A percentile compares a stretch with the other conserved stretches of the same genome.
Conservation (phyloP, 1,140 invertebrate species). For the honey bee (Apis mellifera) region DNA sequence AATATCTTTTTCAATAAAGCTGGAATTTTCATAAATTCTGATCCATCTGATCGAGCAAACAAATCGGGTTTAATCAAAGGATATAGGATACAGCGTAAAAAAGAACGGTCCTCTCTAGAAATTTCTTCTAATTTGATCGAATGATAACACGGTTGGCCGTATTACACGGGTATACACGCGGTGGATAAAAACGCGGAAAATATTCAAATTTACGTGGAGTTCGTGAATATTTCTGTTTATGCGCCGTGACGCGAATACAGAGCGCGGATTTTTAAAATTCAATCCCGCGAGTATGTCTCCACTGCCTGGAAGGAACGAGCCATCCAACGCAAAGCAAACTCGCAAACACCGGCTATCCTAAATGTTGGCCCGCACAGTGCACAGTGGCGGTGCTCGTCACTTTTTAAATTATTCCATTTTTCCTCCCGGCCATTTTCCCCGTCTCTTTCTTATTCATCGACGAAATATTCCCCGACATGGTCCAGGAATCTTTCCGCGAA, state of each 20-base stretch:
- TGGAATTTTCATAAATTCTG: background rate
- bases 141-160: background rate
- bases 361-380: background rate
- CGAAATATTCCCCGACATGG: background rate
- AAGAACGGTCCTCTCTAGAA: too few relatives aligned
- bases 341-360: background rate
- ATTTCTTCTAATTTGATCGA: background rate
- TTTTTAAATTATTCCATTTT: conserved; percentile 22
- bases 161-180: background rate
- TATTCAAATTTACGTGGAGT: conserved; percentile 29
- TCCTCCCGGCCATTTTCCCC: background rate
- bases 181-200: conserved; percentile 10
- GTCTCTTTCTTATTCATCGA: background rate
- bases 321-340: background rate
- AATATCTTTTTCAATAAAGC: background rate
- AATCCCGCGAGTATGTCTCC: conserved; percentile 29
- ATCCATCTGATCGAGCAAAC: background rate
- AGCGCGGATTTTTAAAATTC: conserved; percentile 40
- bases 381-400: background rate
- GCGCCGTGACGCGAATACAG: conserved; percentile 26
- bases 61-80: background rate
- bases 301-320: background rate
- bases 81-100: background rate
- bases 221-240: conserved; percentile 25
- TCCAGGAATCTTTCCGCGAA: background rate